A percentile compares a stretch with the other conserved stretches of the same genome.
Conservation (phyloP, 2,113 vertebrate species). For the Cheilinus undulatus region DNA sequence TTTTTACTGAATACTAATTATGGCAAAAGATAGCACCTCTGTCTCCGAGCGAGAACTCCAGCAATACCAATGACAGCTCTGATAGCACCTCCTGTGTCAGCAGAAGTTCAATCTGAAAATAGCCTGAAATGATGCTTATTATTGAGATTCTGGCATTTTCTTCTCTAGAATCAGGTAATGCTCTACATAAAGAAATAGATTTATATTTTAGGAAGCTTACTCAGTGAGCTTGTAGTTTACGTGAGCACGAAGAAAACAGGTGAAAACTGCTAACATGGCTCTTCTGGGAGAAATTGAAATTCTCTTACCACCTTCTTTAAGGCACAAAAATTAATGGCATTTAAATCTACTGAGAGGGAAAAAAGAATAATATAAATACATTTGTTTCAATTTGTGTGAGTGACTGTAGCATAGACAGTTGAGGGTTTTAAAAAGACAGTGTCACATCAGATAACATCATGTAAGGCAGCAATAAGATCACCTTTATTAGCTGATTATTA, state of each 20-base stretch:
- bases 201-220: not conserved
- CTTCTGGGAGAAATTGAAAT: too few species aligned
- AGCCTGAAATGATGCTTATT: not conserved
- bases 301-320: not conserved
- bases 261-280: not conserved
- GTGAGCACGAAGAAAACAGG: not conserved
- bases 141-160: not conserved
- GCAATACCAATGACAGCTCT: slow-evolving; percentile 10
- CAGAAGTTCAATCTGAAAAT: not conserved
- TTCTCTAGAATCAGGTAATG: not conserved
- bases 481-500: too few species aligned
- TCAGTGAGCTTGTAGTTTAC: not conserved
- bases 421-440: too few species aligned
- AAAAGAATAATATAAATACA: too few species aligned
- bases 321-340: not conserved
- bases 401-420: too few species aligned
- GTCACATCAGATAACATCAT: too few species aligned
- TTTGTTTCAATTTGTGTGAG: too few species aligned
- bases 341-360: too few species aligned
- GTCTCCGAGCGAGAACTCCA: slow-evolving; percentile 22
- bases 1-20: slow-evolving; percentile 48
- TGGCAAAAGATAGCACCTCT: slow-evolving; percentile 22
- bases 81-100: slow-evolving; percentile 9
- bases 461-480: too few species aligned
- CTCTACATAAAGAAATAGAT: not conserved